Base-by-base conservation (phyloP, 92 coral and sea anemone genomes). In the Siderastrea siderea region DNA sequence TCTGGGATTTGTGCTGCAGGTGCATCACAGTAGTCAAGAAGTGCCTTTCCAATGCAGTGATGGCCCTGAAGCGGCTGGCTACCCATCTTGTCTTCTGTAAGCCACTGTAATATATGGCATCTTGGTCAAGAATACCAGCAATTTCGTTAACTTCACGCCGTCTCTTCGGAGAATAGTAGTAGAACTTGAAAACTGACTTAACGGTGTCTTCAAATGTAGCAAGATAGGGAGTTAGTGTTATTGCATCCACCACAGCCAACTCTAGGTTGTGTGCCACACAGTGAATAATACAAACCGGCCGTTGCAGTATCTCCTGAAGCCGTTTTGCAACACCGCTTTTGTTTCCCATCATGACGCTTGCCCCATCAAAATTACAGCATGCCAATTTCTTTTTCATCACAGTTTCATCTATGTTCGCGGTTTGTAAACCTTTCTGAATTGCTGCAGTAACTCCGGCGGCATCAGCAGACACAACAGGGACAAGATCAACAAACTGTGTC, bases 231-330 rank as follows among this genome's bases (percentile, higher is more conserved):
- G 53, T 54, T 38, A 17, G 48, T 53, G 86, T 90, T 17, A 90
- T 64, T 17, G 90, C 84, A 79, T 90, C 93, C 19, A 86, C 62
- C 51, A 90, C 90, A 54, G 91, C 94, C 71, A 91, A 61, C 74
- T 91, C 88, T 43, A 91, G 58, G 11, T 78, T 86, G 84, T 91
- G 91, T 38, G 94, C 91, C 2, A 86, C 88, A 81, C 94, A 90
- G 80, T 90, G 91, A 47, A 69, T 86, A 80, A 91, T 74, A 78
- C 51, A 58, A 51, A 88, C 2, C 50, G 87, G 82, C 8, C 48
- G 87, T 10, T 64, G 60, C 5, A 51, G 70, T 88, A 19, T 80
- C 7, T 81, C 83, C 45, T 88, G 46, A 13, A 79, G 69, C 85
- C 16, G 75, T 47, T 63, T 57, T 38, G 60, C 68, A 46, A 87